Evolutionary conservation across 2,797 vertebrate species (phyloP).

Genomic region (Acanthis flammea): DNA sequence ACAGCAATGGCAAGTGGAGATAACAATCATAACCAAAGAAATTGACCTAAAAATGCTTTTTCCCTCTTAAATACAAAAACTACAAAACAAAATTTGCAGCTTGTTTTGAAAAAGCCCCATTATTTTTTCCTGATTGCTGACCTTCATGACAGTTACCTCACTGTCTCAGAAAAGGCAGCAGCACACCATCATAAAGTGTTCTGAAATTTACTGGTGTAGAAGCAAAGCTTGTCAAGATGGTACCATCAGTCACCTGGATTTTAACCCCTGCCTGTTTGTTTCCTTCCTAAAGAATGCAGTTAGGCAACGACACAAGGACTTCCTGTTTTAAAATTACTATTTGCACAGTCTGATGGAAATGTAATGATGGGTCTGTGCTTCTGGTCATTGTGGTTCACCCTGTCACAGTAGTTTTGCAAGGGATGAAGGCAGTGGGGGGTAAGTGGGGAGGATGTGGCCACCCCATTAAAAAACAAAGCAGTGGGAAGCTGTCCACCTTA

Average conservation of each 20-base stretch:
- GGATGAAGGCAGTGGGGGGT: background rate
- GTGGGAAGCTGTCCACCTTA: background rate
- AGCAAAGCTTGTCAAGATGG: background rate
- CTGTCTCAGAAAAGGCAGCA: background rate
- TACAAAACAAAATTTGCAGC: background rate
- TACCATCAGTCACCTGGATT: background rate
- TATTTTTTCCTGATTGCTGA: background rate
- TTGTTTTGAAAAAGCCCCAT: background rate
- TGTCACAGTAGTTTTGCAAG: conserved; percentile 17
- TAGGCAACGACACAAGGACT: background rate
- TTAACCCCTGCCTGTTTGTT: conserved; percentile 26
- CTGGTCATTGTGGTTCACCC: conserved; percentile 29
- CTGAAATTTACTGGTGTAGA: background rate
- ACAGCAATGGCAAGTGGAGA: background rate
- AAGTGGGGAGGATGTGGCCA: conserved; percentile 47
- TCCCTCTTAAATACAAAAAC: background rate
- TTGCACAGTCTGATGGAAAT: conserved; percentile 11
- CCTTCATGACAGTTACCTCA: background rate
- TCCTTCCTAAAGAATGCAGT: background rate
- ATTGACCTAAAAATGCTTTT: background rate
- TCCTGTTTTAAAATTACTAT: conserved; percentile 49
- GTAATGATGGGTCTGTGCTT: conserved; percentile 50
- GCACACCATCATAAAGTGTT: background rate
- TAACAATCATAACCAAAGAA: background rate
- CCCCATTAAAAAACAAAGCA: background rate